Evolutionary conservation across 2,113 vertebrate species (phyloP).

Genomic region (Aphelocoma coerulescens): DNA sequence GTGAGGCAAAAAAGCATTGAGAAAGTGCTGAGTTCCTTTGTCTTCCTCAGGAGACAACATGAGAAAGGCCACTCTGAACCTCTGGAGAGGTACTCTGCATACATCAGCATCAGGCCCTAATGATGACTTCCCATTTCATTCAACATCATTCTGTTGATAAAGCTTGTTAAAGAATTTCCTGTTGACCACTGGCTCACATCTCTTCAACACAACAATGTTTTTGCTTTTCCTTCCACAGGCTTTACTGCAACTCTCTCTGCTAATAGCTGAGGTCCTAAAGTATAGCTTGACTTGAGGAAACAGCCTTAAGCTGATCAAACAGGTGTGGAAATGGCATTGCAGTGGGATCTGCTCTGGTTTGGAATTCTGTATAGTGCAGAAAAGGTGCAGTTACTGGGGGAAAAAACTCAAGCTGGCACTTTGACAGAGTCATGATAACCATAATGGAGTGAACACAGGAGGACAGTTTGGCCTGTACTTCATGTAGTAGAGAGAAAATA

Average conservation of each 20-base stretch:
- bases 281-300: not conserved
- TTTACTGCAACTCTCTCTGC: not conserved
- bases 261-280: not conserved
- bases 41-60: not conserved
- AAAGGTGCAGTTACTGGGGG: not conserved
- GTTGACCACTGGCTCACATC: not conserved
- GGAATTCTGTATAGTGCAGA: not conserved
- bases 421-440: not conserved
- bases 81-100: not conserved
- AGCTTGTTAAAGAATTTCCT: not conserved
- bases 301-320: not conserved
- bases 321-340: not conserved
- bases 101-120: not conserved
- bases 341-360: not conserved
- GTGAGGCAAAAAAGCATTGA: not conserved
- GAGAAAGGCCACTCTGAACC: not conserved
- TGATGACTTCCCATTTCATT: not conserved
- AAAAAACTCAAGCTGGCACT: not conserved
- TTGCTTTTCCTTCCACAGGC: not conserved
- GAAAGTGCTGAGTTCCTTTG: not conserved
- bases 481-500: not conserved
- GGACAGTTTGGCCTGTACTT: not conserved
- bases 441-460: not conserved
- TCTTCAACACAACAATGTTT: not conserved
- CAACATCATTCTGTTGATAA: not conserved